phyloP scores from a whole-genome alignment of 2,797 vertebrate genomes.

The Sciurus carolinensis region DNA sequence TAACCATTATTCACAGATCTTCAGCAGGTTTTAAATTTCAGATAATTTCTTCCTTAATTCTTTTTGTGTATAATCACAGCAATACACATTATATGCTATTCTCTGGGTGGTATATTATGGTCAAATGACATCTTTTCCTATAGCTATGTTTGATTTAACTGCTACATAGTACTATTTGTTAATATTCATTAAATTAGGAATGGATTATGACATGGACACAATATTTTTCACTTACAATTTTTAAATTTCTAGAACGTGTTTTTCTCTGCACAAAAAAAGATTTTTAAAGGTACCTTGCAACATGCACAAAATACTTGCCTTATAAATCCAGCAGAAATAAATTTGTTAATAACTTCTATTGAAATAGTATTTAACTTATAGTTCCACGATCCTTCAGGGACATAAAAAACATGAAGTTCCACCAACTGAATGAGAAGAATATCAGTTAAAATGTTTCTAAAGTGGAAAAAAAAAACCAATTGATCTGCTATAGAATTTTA shows the following conservation, averaged over 20 bases:
- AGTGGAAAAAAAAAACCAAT: conserved; percentile 42
- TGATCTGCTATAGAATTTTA: conserved; percentile 17
- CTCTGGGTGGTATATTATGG: not conserved
- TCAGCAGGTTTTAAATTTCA: conserved; percentile 63
- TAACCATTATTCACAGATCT: conserved; percentile 32
- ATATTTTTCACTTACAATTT: conserved; percentile 56
- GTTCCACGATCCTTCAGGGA: conserved; percentile 95
- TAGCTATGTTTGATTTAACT: not conserved
- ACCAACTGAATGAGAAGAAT: conserved; percentile 90
- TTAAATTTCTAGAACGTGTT: conserved; percentile 64
- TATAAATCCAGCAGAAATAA: conserved; percentile 96
- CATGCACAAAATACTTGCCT: conserved; percentile 89
- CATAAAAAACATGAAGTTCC: conserved; percentile 96
- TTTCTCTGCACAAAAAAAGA: conserved; percentile 27
- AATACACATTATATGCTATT: not conserved
- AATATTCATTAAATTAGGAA: conserved; percentile 28
- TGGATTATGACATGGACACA: not conserved
- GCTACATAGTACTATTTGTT: conserved; percentile 38
- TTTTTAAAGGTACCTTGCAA: conserved; percentile 5
- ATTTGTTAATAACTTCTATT: conserved; percentile 91
- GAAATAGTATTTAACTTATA: conserved; percentile 94
- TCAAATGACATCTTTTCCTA: conserved; percentile 24
- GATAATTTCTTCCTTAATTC: conserved; percentile 22
- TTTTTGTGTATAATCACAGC: conserved; percentile 42
- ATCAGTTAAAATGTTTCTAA: conserved; percentile 66